phyloP scores from a whole-genome alignment of 2,797 vertebrate genomes.

The Danio albolineatus region DNA sequence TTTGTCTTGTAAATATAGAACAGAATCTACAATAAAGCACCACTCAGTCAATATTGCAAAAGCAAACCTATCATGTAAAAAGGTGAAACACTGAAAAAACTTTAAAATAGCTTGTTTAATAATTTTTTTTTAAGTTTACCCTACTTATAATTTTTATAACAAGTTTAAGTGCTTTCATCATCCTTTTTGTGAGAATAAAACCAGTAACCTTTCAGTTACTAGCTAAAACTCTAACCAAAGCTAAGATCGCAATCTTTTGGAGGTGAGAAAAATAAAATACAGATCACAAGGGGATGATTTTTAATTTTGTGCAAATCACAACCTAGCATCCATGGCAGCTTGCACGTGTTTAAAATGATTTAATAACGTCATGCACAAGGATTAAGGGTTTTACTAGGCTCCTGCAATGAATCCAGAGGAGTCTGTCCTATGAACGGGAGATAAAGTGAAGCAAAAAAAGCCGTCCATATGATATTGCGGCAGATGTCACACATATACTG shows the following conservation, averaged over 20 bases:
- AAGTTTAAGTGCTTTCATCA: not conserved
- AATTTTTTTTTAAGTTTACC: too few species aligned
- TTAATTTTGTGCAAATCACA: constrained; percentile 25
- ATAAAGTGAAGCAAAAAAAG: constrained; percentile 28
- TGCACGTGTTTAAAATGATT: constrained; percentile 13
- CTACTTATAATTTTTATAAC: too few species aligned
- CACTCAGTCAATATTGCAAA: not conserved
- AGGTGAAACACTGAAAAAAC: too few species aligned
- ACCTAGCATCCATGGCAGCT: constrained; percentile 6
- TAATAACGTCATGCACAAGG: constrained; percentile 24
- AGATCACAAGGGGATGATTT: constrained; percentile 17
- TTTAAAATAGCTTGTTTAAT: too few species aligned
- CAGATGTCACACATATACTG: constrained; percentile 35
- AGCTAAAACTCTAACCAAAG: not conserved
- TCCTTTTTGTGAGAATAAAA: not conserved
- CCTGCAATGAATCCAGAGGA: constrained; percentile 10
- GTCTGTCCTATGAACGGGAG: constrained; percentile 22
- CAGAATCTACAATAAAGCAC: not conserved
- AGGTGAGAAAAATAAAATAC: not conserved
- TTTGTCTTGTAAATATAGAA: not conserved
- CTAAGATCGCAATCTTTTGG: not conserved
- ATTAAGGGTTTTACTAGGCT: constrained; percentile 43
- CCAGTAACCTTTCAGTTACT: not conserved
- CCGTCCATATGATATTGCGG: constrained; percentile 37
- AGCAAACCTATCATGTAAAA: not conserved